A percentile compares a stretch with the other conserved stretches of the same genome.
Conservation (phyloP, 2,113 vertebrate genomes). For the Erythrocercus mccallii region DNA sequence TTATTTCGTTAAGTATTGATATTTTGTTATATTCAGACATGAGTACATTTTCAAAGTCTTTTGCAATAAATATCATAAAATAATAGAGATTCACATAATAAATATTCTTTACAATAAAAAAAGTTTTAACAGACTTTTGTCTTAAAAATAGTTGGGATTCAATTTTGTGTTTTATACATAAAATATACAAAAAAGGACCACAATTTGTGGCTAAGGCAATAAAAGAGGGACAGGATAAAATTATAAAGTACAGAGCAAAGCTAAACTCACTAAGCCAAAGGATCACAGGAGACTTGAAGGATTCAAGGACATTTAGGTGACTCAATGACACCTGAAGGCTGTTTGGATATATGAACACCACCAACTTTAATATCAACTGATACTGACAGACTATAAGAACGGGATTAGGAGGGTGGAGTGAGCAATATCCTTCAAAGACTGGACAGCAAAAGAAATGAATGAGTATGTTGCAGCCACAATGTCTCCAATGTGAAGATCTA, state of each 20-base stretch:
- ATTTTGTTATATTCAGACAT: slow-evolving; percentile 99
- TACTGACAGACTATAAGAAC: slow-evolving; percentile 11
- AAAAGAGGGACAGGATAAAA: slow-evolving; percentile 73
- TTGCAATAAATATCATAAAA: slow-evolving; percentile 99
- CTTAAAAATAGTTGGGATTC: slow-evolving; percentile 98
- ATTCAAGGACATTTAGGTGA: slow-evolving; percentile 55
- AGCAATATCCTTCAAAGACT: slow-evolving; percentile 46
- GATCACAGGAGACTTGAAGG: slow-evolving; percentile 29
- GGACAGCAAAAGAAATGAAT: slow-evolving; percentile 14
- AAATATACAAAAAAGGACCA: slow-evolving; percentile 91
- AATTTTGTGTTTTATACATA: slow-evolving; percentile 94
- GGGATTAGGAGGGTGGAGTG: slow-evolving; percentile 6
- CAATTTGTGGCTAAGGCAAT: slow-evolving; percentile 81
- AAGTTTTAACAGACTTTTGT: slow-evolving; percentile 94
- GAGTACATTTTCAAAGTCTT: slow-evolving; percentile 94
- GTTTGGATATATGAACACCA: slow-evolving; percentile 60
- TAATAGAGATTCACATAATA: slow-evolving; percentile 99
- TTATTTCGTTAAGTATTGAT: slow-evolving; percentile 98
- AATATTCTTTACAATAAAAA: slow-evolving; percentile 99
- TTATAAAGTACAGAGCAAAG: slow-evolving; percentile 70
- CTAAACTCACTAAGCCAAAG: slow-evolving; percentile 56
- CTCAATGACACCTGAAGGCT: slow-evolving; percentile 49
- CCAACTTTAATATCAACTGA: slow-evolving; percentile 53
- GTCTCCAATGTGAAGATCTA: slow-evolving; percentile 71
- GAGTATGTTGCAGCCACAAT: background rate